Evolutionary conservation across 1,140 invertebrate genomes (phyloP).

Genomic region (Drosophila azteca): DNA sequence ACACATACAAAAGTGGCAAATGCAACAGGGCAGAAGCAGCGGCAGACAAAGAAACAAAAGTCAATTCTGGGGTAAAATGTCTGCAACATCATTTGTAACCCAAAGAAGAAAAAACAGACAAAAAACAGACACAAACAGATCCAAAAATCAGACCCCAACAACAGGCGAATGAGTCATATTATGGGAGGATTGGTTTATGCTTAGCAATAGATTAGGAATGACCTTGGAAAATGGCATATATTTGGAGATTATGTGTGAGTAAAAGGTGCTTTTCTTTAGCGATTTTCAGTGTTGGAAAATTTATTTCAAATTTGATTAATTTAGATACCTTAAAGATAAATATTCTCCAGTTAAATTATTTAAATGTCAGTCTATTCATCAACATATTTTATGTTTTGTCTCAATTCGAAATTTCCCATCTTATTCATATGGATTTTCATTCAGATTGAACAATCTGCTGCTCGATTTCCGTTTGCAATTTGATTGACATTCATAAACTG

Average conservation of each 20-base stretch:
- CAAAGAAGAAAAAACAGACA: neutral
- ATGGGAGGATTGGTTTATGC: too few species aligned
- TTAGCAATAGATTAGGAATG: too few species aligned
- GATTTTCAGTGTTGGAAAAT: too few species aligned
- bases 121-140: neutral
- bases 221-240: too few species aligned
- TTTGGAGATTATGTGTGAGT: too few species aligned
- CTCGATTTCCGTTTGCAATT: neutral
- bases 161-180: conserved; percentile 11
- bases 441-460: neutral
- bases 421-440: neutral
- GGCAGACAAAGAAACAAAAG: conserved; percentile 13
- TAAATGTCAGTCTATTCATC: too few species aligned
- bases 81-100: conserved; percentile 21
- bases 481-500: conserved; percentile 2
- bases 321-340: too few species aligned
- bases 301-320: too few species aligned
- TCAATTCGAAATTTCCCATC: neutral
- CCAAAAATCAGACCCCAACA: too few species aligned
- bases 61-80: conserved; percentile 6
- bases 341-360: too few species aligned
- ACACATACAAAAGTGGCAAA: conserved; percentile 8
- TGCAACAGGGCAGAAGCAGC: conserved; percentile 12
- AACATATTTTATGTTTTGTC: too few species aligned
- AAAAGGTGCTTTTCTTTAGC: too few species aligned